phyloP scores from a whole-genome alignment of 1,140 invertebrate species.

The Idris sp. region DNA sequence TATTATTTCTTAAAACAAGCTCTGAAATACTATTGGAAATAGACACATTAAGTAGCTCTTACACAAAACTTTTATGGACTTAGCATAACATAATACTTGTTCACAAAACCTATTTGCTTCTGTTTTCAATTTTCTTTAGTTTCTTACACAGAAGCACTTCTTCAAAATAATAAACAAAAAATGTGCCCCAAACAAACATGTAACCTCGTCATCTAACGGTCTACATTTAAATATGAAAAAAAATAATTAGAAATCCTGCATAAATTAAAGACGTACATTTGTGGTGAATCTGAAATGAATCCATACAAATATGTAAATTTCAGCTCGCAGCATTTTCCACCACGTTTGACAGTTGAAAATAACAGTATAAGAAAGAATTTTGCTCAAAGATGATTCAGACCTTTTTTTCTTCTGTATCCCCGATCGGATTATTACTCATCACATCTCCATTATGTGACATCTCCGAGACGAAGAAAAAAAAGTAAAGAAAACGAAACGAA shows the following conservation, averaged over 20 bases:
- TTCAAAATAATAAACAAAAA: constrained; percentile 3
- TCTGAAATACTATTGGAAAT: constrained; percentile 14
- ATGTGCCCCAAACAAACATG: too few species aligned
- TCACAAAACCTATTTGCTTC: constrained; percentile 6
- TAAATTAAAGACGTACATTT: constrained; percentile 10
- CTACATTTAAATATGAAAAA: too few species aligned
- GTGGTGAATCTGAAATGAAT: background rate
- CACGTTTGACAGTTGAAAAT: constrained; percentile 25
- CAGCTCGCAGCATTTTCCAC: constrained; percentile 17
- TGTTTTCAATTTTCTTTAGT: background rate
- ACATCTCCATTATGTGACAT: constrained; percentile 9
- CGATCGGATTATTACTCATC: constrained; percentile 38
- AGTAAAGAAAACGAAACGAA: constrained; percentile 1
- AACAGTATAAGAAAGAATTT: constrained; percentile 19
- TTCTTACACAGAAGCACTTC: background rate
- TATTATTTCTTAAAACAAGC: constrained; percentile 34
- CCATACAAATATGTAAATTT: constrained; percentile 22
- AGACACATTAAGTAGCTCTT: constrained; percentile 17
- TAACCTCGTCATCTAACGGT: too few species aligned
- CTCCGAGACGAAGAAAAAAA: constrained; percentile 8
- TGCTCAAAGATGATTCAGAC: constrained; percentile 16
- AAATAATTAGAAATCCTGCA: constrained; percentile 11
- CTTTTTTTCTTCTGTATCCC: background rate
- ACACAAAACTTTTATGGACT: constrained; percentile 13
- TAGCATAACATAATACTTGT: constrained; percentile 13